Base-by-base conservation (phyloP, 2,113 vertebrate genomes). In the Proteles cristata region DNA sequence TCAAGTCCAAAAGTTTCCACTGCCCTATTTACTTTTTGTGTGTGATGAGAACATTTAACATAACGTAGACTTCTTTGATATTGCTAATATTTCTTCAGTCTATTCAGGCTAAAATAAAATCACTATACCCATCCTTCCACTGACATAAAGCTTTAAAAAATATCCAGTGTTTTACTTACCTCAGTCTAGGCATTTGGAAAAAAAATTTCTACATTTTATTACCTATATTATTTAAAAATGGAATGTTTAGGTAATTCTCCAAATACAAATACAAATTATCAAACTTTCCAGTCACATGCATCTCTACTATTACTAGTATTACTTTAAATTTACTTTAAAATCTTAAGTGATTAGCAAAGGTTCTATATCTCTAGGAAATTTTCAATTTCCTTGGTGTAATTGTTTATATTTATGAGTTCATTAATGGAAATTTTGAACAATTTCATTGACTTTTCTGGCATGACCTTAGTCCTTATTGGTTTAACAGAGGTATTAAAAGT, bases 241-340 rank as follows among this genome's bases (percentile, higher is more conserved):
- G 90, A 48, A 55, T 65, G 3, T 85, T 76, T 76, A 61, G 8
- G 9, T 61, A 83, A 73, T 77, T 94, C 25, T 63, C 31, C 11
- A 91, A 50, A 50, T 93, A 61, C 0, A 11, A 81, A 31, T 65
- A 84, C 45, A 91, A 63, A 65, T 21, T 9, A 55, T 48, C 4
- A 63, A 48, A 7, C 0, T 76, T 31, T 82, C 12, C 35, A 31
- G 9, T 76, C 50, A 45, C 15, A 2, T 94, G 11, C 11, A 23
- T 25, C 74, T 95, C 92, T 94, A n/a, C 31, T 68, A 7, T 61
- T 79, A 73, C 11, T 80, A 92, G 16, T 88, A 90, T 80, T 80
- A 31, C 6, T 26, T 58, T 58, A 82, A 74, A 89, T 61, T 84
- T 55, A 0, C 26, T 21, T 45, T 76, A 81, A 81, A 92, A 48